Base-by-base conservation (phyloP, 64 coral and sea anemone species). In the Montipora foliosa region DNA sequence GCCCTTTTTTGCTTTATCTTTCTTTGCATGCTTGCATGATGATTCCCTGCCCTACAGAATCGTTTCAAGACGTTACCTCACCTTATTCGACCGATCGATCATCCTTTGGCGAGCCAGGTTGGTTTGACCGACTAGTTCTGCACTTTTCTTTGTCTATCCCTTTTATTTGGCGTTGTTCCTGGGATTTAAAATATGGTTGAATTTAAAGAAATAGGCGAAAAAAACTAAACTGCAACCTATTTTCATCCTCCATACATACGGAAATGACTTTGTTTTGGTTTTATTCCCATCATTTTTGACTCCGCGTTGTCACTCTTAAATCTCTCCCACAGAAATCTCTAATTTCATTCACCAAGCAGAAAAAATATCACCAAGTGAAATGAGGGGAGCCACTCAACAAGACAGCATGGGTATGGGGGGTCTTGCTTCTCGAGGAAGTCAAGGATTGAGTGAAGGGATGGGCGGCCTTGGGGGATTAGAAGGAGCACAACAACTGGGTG, bases 271-370 rank as follows among this genome's bases (percentile, higher is more conserved):
- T 67, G 7, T 67, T 15, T 24, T 21, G 14, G 20, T 15, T 2
- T 71, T 6, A 71, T 71, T 6, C 0, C 13, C 21, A 74, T 12
- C 9, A 5, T 20, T 50, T 50, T 67, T 58, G 8, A 17, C 2
- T 6, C 19, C 2, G 15, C 11, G 7, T 17, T 90, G 60, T 13
- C 0, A 8, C 77, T 22, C 11, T 29, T 19, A 55, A 51, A 71
- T 21, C 48, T 81, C 3, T 51, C 70, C 44, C 37, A 29, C 76
- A 95, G 93, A 95, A 78, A 95, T 95, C 5, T 88, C 93, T 16
- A 95, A 68, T 80, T 76, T 95, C 73, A 90, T 95, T 69, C 89
- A 69, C 10, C 93, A 95, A 78, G 93, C 87, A 55, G 93, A 95
- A 52, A 95, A 95, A 78, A 50, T 95, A 8, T 90, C 87, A 6